Base-by-base conservation (phyloP, 2,888 invertebrate genomes). In the Zhuqinia jingwanae region DNA sequence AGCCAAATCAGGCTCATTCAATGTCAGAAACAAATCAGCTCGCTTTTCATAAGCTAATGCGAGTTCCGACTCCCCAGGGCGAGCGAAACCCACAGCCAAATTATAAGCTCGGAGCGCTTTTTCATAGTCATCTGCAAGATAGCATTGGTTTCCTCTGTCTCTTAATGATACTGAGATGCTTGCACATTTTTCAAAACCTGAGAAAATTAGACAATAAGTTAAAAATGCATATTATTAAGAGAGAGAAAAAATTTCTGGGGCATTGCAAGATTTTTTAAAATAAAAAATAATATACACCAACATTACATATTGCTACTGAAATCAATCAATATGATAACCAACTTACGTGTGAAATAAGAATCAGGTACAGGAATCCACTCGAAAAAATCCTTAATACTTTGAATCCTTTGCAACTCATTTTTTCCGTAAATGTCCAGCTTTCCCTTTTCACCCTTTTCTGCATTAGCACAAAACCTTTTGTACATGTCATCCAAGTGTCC, bases 41-140 rank as follows among this genome's bases (percentile, higher is more conserved):
- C 89, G 45, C 42, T 89, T 89, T 63, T 85, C 89, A 60, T 81
- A 85, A 6, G 88, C 89, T 25, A 89, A 27, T 6, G 80, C 87
- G 13, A 88, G 65, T 25, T 88, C 86, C 1, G 83, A 53, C 17
- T 85, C 85, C 25, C 75, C 70, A 10, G 78, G 58, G 11, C 56
- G 81, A 3, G 82, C 86, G 76, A 89, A 89, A 20, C 78, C 70
- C 0, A 89, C 47, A 17, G 89, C 86, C 25, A 89, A 60, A 70
- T 89, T 89, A 30, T 82, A 88, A 0, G 81, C 86, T 20, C 88
- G 84, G 3, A 89, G 79, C 2, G 88, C 89, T 82, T 79, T 88
- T 22, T 60, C 25, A 42, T 78, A 70, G 27, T 81, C 70, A 10
- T 73, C 79, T 1, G 56, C 25, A 13, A 42, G 13, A 22, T 79